These are phyloP conservation scores for Myoxocephalus aenaeus DNA, from an alignment of 2,797 vertebrate species.

Conservation along the genomic window DNA sequence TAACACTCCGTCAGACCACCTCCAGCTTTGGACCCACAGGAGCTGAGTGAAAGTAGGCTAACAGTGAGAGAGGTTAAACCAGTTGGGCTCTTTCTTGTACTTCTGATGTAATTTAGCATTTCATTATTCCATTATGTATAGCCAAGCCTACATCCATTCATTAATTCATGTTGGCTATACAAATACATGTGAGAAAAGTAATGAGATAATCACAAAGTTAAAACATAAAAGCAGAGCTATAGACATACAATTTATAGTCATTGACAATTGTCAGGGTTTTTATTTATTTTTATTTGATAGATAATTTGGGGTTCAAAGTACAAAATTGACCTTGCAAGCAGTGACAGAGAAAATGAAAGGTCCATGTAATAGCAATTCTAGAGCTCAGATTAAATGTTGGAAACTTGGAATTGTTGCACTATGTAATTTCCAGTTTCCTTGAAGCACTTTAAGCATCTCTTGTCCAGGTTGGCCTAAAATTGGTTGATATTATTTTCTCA, in stretches of 20 bases:
- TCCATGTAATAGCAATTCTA: neutral
- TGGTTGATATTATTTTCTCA: neutral
- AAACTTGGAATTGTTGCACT: neutral
- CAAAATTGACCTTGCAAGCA: conserved; percentile 8
- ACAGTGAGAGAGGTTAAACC: conserved; percentile 48
- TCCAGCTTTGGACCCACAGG: conserved; percentile 30
- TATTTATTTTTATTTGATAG: neutral
- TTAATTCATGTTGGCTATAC: neutral
- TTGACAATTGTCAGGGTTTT: neutral
- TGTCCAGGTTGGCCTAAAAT: neutral
- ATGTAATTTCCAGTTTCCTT: neutral
- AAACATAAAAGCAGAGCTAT: neutral
- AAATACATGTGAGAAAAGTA: conserved; percentile 1
- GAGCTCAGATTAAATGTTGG: neutral
- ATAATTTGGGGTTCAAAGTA: neutral
- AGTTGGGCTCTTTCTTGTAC: neutral
- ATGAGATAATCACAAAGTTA: neutral
- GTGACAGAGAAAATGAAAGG: neutral
- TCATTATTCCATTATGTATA: conserved; percentile 3
- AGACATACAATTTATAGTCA: neutral
- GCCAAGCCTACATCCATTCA: neutral
- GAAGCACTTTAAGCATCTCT: neutral
- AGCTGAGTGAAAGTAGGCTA: conserved; percentile 51
- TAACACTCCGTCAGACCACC: conserved; percentile 47
- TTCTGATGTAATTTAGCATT: conserved; percentile 19